phyloP scores from a whole-genome alignment of 2,113 vertebrate species.

The human (Homo sapiens) region DNA sequence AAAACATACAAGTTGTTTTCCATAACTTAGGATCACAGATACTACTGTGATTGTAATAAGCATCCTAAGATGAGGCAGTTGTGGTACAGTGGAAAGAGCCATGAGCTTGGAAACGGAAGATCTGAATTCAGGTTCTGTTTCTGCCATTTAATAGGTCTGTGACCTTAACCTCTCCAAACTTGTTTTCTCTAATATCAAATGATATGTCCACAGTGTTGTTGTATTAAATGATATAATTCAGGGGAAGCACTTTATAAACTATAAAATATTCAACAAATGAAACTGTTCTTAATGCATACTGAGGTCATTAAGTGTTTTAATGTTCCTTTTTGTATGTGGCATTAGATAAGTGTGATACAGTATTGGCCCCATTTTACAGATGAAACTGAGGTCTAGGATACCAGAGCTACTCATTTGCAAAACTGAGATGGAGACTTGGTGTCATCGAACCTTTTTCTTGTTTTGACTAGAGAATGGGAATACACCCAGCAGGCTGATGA shows the following conservation, averaged over 20 bases:
- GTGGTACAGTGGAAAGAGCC: neutral
- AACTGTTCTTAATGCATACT: neutral
- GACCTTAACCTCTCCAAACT: neutral
- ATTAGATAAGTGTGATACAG: neutral
- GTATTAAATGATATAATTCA: neutral
- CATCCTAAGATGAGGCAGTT: neutral
- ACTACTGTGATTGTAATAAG: neutral
- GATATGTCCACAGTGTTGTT: neutral
- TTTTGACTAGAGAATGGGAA: neutral
- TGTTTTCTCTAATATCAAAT: conserved; percentile 17
- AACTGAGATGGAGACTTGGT: neutral
- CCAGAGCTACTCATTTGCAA: neutral
- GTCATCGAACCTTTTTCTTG: neutral
- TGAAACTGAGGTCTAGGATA: neutral
- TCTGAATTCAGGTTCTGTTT: neutral
- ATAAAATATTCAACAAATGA: neutral
- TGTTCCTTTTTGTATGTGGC: neutral
- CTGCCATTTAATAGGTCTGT: neutral
- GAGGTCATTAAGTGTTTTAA: conserved; percentile 12
- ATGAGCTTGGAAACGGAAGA: neutral
- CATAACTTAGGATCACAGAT: neutral
- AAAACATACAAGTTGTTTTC: conserved; percentile 29
- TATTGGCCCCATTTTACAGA: neutral
- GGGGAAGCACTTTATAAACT: neutral
- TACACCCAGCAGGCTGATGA: neutral